A percentile compares a stretch with the other conserved stretches of the same genome.
These are phyloP conservation scores for Drosophila triauraria DNA, from an alignment of 1,140 invertebrate genomes.

Conservation along the genomic window DNA sequence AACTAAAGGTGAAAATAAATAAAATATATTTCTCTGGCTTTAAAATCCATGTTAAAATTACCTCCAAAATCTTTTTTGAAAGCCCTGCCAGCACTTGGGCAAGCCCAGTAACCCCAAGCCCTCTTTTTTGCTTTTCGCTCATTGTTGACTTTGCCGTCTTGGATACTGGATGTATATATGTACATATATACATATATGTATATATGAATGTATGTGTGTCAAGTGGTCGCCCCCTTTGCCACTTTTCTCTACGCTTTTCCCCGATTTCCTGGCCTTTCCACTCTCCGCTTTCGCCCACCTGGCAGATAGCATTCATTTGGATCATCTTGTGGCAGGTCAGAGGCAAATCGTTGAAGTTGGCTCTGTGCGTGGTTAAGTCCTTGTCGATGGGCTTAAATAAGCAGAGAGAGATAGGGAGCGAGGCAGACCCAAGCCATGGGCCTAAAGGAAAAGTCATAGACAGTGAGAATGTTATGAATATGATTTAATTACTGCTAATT, in stretches of 20 bases:
- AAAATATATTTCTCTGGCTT: too few species aligned
- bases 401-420: conserved; percentile 13
- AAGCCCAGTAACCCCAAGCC: conserved; percentile 35
- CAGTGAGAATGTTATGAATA: conserved; percentile 58
- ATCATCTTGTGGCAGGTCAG: conserved; percentile 68
- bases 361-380: conserved; percentile 71
- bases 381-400: conserved; percentile 61
- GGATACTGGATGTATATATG: conserved; percentile 6
- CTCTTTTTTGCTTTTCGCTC: conserved; percentile 40
- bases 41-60: background rate
- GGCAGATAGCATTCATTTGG: conserved; percentile 60
- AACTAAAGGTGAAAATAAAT: too few species aligned
- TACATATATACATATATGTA: conserved; percentile 15
- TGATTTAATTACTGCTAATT: conserved; percentile 80
- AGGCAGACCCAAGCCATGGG: background rate
- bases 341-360: conserved; percentile 74
- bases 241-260: conserved; percentile 18
- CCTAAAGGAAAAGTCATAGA: conserved; percentile 15
- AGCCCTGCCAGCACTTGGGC: background rate
- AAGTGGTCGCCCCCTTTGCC: conserved; percentile 64
- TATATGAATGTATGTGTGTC: conserved; percentile 60
- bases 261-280: conserved; percentile 26
- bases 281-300: conserved; percentile 2
- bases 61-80: background rate
- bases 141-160: conserved; percentile 56